Evolutionary conservation across 53 echinoderm and acorn worm species (phyloP).

Genomic region (Astropecten irregularis): DNA sequence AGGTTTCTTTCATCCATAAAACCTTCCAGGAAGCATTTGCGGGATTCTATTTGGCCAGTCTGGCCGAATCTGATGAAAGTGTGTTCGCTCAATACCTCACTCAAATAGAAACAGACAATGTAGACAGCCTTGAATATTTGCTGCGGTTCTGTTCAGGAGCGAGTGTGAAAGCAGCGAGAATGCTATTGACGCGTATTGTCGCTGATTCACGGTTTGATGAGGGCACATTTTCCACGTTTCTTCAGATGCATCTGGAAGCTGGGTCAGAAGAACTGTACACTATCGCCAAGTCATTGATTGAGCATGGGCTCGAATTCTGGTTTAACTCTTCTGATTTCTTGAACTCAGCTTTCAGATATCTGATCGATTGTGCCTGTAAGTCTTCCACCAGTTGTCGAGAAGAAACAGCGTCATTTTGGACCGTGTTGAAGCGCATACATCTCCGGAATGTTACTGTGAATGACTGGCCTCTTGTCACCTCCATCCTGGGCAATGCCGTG

Average conservation of each 20-base stretch:
- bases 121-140: background rate
- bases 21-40: too few relatives aligned
- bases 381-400: background rate
- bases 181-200: too few relatives aligned
- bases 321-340: too few relatives aligned
- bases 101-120: background rate
- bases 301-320: background rate
- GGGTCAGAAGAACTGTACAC: background rate
- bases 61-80: background rate
- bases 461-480: too few relatives aligned
- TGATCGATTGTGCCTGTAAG: background rate
- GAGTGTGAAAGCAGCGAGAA: too few relatives aligned
- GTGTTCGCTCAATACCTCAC: too few relatives aligned
- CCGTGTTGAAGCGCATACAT: background rate
- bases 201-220: background rate
- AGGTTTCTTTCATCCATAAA: too few relatives aligned
- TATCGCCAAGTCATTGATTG: background rate
- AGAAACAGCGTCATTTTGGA: background rate
- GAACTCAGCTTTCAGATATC: background rate
- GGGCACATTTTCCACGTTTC: background rate
- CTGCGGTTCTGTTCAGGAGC: conserved; percentile 26
- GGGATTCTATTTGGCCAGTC: too few relatives aligned
- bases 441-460: too few relatives aligned
- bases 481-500: too few relatives aligned
- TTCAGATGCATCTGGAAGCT: too few relatives aligned